Percentiles rank a stretch among this genome's conserved stretches.
Conservation (phyloP, 2,888 invertebrate genomes). For the Amiota communis region DNA sequence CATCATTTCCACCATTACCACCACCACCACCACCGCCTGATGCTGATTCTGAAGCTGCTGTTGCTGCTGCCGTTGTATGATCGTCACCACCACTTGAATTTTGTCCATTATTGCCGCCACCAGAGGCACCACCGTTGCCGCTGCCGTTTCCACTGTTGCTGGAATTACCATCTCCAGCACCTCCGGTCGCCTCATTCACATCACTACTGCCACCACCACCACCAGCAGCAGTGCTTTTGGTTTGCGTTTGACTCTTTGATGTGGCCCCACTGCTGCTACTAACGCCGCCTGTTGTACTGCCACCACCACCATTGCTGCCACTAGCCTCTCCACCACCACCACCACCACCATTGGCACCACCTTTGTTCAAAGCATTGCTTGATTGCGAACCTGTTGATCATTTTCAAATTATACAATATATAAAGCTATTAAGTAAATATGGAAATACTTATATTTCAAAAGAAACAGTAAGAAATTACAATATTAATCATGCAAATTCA, state of each 20-base stretch:
- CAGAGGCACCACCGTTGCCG: slow-evolving; percentile 14
- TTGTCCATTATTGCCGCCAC: slow-evolving; percentile 1
- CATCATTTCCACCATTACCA: neutral
- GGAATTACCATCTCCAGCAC: neutral
- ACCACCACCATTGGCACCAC: slow-evolving; percentile 35
- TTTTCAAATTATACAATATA: neutral
- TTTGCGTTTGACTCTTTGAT: neutral
- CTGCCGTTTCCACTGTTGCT: slow-evolving; percentile 22
- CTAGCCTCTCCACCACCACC: slow-evolving; percentile 36
- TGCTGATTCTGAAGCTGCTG: slow-evolving; percentile 34
- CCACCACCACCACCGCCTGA: slow-evolving; percentile 23
- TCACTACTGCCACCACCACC: slow-evolving; percentile 27
- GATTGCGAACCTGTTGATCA: slow-evolving; percentile 55
- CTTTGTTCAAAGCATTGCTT: slow-evolving; percentile 57
- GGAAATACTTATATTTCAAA: too few relatives aligned
- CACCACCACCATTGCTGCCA: slow-evolving; percentile 32
- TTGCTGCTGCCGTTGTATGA: slow-evolving; percentile 38
- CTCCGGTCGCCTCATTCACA: slow-evolving; percentile 29
- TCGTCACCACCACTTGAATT: slow-evolving; percentile 6
- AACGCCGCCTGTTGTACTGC: slow-evolving; percentile 22
- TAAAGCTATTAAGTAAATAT: too few relatives aligned
- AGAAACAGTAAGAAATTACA: too few relatives aligned
- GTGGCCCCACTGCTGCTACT: slow-evolving; percentile 28
- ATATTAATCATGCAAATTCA: too few relatives aligned
- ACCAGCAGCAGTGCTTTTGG: slow-evolving; percentile 2